Percentiles rank a stretch among this genome's conserved stretches.
These are phyloP conservation scores for Leptobrachium leishanense DNA, from an alignment of 2,113 vertebrate species.

Conservation along the genomic window DNA sequence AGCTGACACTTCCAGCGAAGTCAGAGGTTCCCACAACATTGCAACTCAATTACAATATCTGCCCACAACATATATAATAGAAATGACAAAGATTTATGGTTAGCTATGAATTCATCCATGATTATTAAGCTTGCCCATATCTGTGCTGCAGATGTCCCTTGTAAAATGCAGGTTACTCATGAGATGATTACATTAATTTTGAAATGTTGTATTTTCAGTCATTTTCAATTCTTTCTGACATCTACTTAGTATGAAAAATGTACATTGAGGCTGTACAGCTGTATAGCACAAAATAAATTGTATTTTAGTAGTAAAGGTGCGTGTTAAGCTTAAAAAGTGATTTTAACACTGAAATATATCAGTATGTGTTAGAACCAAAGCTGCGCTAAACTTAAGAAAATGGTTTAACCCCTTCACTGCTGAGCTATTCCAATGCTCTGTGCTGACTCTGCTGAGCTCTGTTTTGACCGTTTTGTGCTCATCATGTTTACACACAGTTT, in stretches of 20 bases:
- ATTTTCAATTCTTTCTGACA: conserved; percentile 16
- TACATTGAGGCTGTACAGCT: conserved; percentile 1
- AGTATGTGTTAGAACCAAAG: no score
- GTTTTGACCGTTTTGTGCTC: no score
- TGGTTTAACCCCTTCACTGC: no score
- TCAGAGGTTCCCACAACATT: conserved; percentile 32
- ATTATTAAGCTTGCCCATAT: conserved; percentile 34
- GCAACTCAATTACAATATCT: conserved; percentile 36
- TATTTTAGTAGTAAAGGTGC: no score
- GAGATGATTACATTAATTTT: conserved; percentile 15
- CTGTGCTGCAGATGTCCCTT: conserved; percentile 22
- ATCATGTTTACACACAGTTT: no score
- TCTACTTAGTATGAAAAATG: conserved; percentile 16
- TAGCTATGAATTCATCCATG: conserved; percentile 5
- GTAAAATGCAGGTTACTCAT: conserved; percentile 23
- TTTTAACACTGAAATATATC: no score
- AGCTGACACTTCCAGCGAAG: conserved; percentile 29
- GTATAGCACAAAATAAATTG: neutral
- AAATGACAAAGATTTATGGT: conserved; percentile 30
- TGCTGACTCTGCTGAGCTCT: no score
- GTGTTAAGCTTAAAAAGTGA: no score
- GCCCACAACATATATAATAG: conserved; percentile 34
- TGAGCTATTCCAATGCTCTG: no score
- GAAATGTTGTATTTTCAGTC: conserved; percentile 19
- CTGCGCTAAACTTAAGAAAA: no score